Conservation (phyloP, 2,797 vertebrate species). For the Sciurus vulgaris region DNA sequence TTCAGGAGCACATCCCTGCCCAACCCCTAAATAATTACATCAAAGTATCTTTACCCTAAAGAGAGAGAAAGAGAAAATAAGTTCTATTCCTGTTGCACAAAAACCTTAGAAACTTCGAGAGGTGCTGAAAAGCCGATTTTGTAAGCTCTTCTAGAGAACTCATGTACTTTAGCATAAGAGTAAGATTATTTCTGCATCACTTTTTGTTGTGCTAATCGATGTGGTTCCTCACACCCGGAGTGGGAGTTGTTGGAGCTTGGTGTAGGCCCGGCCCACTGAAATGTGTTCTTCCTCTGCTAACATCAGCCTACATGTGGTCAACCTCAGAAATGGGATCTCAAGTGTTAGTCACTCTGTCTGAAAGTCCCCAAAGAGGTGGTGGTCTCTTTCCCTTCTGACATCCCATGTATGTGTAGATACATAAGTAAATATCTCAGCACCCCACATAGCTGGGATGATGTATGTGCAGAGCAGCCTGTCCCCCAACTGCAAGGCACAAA, state of each 20-base stretch:
- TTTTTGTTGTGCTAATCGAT: slow-evolving; percentile 21
- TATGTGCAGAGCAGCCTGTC: slow-evolving; percentile 78
- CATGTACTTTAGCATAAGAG: slow-evolving; percentile 62
- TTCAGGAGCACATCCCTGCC: background rate
- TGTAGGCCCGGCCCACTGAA: slow-evolving; percentile 52
- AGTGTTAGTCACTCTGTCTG: slow-evolving; percentile 65
- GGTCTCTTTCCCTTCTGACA: slow-evolving; percentile 18
- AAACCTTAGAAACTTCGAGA: slow-evolving; percentile 18
- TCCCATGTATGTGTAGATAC: slow-evolving; percentile 62
- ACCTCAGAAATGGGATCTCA: slow-evolving; percentile 59
- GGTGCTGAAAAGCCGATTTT: slow-evolving; percentile 20
- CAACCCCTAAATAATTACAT: background rate
- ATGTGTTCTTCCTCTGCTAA: slow-evolving; percentile 15
- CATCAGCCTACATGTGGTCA: slow-evolving; percentile 39
- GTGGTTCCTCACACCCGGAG: slow-evolving; percentile 57
- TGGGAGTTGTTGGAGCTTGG: background rate
- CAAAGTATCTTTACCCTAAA: background rate
- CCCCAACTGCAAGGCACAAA: slow-evolving; percentile 71
- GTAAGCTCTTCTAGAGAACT: slow-evolving; percentile 64
- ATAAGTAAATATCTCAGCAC: slow-evolving; percentile 83
- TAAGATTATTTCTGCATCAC: slow-evolving; percentile 18
- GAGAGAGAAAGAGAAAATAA: background rate
- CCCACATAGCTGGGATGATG: slow-evolving; percentile 63
- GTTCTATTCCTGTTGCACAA: slow-evolving; percentile 11
- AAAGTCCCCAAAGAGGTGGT: background rate